phyloP scores from a whole-genome alignment of 2,888 invertebrate genomes.

The Apotomis betuletana region DNA sequence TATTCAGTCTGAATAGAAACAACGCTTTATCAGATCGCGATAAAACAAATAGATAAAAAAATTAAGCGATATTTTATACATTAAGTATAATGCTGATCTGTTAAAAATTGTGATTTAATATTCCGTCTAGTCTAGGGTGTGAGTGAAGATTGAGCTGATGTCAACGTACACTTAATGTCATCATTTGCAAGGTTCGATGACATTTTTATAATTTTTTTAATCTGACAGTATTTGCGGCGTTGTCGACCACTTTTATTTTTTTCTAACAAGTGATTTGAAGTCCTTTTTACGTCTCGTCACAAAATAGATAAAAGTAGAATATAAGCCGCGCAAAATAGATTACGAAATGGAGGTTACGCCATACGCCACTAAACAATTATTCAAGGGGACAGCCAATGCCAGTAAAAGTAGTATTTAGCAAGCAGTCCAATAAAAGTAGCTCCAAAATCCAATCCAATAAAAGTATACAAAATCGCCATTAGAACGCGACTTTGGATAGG shows the following conservation, averaged over 20 bases:
- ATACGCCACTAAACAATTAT: too few relatives aligned
- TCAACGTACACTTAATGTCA: conserved; percentile 6
- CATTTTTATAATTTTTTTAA: conserved; percentile 11
- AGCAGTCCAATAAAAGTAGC: too few relatives aligned
- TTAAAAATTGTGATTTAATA: background rate
- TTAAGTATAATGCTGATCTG: background rate
- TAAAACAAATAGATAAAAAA: background rate
- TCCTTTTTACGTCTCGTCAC: too few relatives aligned
- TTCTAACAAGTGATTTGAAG: background rate
- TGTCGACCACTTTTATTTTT: background rate
- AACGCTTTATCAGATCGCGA: background rate
- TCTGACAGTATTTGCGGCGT: background rate
- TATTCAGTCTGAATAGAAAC: too few relatives aligned
- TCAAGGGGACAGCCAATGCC: too few relatives aligned
- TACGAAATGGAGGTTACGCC: too few relatives aligned
- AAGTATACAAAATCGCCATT: too few relatives aligned
- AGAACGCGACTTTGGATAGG: too few relatives aligned
- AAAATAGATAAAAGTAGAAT: too few relatives aligned
- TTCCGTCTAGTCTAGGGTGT: conserved; percentile 2
- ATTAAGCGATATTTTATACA: background rate
- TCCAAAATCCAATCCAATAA: too few relatives aligned
- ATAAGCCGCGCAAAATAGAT: too few relatives aligned
- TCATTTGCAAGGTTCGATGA: background rate
- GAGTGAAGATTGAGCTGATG: background rate
- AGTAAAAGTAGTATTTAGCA: too few relatives aligned